Evolutionary conservation across 1,140 invertebrate genomes (phyloP), one percentile per base, ranked within the genome.

Genomic region (Batillaria attramentaria): DNA sequence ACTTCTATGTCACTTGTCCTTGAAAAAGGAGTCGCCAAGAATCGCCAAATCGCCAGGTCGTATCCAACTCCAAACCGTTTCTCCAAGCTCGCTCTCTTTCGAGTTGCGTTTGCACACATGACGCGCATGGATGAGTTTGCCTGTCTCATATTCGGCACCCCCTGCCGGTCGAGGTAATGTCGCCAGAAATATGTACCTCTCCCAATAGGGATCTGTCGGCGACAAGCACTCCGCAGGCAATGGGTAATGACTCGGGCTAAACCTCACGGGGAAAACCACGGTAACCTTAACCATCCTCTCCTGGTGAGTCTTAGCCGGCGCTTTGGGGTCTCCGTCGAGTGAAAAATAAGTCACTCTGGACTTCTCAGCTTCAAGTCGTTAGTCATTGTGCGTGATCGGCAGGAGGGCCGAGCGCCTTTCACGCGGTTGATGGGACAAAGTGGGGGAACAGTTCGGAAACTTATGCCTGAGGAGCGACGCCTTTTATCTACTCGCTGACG

Each of bases 81-180:
- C 39, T 20, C 66, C 37, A 42, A 20, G 10, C 24, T 68, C 10
- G 10, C 37, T 42, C 31, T 28, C 37, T 68, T 37, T 68, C 37
- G 65, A 68, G 37, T 54, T 60, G n/a, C 33, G 72, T 73, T 73
- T 73, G 72, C 72, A 73, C 46, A 73, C 72, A 39, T 2, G n/a
- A n/a, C 50, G 33, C 50, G 54, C 72, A 10, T 57, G 72, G 60
- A 73, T 73, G 50, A 35, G 24, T 5, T 10, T 3, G 33, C 18
- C 18, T 60, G 50, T 41, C 57, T 42, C 3, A 62, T 42, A 39
- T 60, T 41, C 28, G 39, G 8, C 16, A 4, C 28, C 31, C 46
- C 50, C n/a, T 57, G 41, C 39, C 37, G 41, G 73, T n/a, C 28
- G 46, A 42, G 37, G 33, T 46, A 42, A 70, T 10, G 68, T 70